Evolutionary conservation across 2,888 invertebrate species (phyloP).

Genomic region (Macaria liturata): DNA sequence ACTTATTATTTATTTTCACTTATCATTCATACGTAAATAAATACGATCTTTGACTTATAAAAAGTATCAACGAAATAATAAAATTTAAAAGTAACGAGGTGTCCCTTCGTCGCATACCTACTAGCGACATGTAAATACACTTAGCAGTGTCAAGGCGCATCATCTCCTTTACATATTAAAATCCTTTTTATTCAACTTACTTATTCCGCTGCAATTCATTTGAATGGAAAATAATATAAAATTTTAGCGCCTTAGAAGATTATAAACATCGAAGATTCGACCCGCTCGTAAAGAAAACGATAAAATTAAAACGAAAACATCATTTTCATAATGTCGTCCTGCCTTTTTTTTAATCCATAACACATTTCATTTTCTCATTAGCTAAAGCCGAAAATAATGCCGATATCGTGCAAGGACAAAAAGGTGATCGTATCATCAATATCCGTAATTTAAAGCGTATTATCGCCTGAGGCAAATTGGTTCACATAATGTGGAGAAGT

Average conservation of each 20-base stretch:
- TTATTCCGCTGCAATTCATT: slow-evolving; percentile 48
- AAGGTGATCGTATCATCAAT: slow-evolving; percentile 51
- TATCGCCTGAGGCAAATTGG: slow-evolving; percentile 43
- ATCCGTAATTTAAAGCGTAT: slow-evolving; percentile 50
- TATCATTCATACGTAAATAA: slow-evolving; percentile 17
- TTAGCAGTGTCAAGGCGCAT: slow-evolving; percentile 51
- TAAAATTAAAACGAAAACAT: slow-evolving; percentile 17
- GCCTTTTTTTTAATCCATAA: slow-evolving; percentile 18
- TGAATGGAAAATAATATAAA: slow-evolving; percentile 21
- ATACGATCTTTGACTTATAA: slow-evolving; percentile 29
- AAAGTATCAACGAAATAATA: slow-evolving; percentile 23
- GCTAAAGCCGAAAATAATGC: slow-evolving; percentile 15
- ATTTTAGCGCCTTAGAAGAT: slow-evolving; percentile 12
- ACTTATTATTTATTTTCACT: too few relatives aligned
- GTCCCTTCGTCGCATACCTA: slow-evolving; percentile 45
- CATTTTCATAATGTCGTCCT: not conserved
- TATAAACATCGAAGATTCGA: slow-evolving; percentile 11
- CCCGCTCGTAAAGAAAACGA: slow-evolving; percentile 6
- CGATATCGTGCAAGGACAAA: slow-evolving; percentile 26
- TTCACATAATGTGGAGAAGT: slow-evolving; percentile 46
- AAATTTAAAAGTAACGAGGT: slow-evolving; percentile 43
- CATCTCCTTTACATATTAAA: slow-evolving; percentile 53
- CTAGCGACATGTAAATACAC: slow-evolving; percentile 62
- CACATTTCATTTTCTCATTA: slow-evolving; percentile 37
- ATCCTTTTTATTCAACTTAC: slow-evolving; percentile 48